Conservation (phyloP, 2,797 vertebrate species). For the Loris lydekkerianus region DNA sequence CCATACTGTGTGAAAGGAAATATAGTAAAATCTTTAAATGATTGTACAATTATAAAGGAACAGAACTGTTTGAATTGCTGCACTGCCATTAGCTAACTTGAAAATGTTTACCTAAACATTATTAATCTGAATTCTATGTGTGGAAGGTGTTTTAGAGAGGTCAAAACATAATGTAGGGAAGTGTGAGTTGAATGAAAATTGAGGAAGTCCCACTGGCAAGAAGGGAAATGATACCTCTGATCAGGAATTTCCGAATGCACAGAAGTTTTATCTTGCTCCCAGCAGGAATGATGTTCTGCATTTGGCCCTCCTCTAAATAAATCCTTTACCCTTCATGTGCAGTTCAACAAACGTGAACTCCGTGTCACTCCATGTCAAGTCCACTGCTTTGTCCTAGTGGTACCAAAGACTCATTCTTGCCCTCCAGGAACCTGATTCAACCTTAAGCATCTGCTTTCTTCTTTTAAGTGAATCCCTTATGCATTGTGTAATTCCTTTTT, state of each 20-base stretch:
- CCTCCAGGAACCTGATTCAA: neutral
- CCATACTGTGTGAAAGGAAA: constrained; percentile 13
- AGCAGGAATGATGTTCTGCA: neutral
- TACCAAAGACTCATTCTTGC: neutral
- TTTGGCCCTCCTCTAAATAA: neutral
- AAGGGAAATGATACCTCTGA: neutral
- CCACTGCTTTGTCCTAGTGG: neutral
- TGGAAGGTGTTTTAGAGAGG: neutral
- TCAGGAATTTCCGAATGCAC: neutral
- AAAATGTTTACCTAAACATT: neutral
- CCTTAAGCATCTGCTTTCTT: neutral
- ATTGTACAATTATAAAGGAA: constrained; percentile 23
- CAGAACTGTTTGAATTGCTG: constrained; percentile 23
- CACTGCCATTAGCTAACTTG: neutral
- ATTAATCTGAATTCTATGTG: neutral
- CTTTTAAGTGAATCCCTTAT: constrained; percentile 1
- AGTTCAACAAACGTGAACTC: neutral
- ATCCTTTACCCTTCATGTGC: neutral
- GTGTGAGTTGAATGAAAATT: neutral
- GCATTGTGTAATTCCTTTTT: neutral
- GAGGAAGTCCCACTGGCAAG: neutral
- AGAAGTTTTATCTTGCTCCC: neutral
- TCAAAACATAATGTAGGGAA: neutral
- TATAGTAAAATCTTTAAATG: constrained; percentile 29
- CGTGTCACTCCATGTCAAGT: neutral